Conservation (phyloP, 2,113 vertebrate genomes). For the Ochotona curzoniae region DNA sequence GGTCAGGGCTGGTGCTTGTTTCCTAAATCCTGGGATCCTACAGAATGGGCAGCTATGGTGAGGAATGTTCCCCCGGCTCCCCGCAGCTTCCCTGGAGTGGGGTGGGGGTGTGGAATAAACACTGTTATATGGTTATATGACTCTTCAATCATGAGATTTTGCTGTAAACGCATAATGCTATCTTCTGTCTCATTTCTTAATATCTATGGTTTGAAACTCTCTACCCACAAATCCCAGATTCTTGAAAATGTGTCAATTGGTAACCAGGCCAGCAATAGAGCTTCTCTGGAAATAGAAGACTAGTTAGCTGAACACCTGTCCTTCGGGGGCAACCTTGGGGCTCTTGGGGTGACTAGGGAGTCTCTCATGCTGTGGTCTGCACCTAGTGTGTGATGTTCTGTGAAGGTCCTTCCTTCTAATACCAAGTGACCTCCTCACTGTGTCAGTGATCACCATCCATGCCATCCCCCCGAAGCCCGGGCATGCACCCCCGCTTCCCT, state of each 20-base stretch:
- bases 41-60: neutral
- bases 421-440: neutral
- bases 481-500: neutral
- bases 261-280: neutral
- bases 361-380: neutral
- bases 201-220: slow-evolving; percentile 24
- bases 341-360: neutral
- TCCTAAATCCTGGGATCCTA: neutral
- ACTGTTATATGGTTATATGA: neutral
- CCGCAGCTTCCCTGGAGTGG: too few species aligned
- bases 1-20: neutral
- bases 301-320: neutral
- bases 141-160: slow-evolving; percentile 2
- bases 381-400: neutral
- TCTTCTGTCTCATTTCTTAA: slow-evolving; percentile 29
- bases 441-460: neutral
- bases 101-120: neutral
- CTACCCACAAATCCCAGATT: neutral
- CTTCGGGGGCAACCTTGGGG: neutral
- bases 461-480: too few species aligned
- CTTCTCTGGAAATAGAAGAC: neutral
- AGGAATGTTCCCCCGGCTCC: neutral
- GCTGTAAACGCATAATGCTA: neutral
- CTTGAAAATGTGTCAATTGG: slow-evolving; percentile 41
- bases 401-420: neutral